Percentiles rank a stretch among this genome's conserved stretches.
Conservation (phyloP, 2,113 vertebrate genomes). For the Sturnira hondurensis region DNA sequence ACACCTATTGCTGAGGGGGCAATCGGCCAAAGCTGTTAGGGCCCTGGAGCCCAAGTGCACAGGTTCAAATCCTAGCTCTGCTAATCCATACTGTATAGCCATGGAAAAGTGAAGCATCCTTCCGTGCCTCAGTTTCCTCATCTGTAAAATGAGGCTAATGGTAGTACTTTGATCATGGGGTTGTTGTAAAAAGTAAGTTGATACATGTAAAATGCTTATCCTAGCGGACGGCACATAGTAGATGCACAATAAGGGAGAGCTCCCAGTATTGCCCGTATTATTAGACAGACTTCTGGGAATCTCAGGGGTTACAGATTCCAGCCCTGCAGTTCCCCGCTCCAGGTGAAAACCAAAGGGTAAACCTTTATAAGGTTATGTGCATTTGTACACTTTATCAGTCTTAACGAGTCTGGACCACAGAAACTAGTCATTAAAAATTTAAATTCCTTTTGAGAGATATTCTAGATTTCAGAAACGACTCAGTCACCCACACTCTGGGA, state of each 20-base stretch:
- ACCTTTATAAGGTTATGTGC: not conserved
- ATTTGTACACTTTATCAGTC: not conserved
- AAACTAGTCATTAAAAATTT: slow-evolving; percentile 10
- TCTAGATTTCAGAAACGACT: slow-evolving; percentile 53
- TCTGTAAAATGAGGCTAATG: not conserved
- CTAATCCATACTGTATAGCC: not conserved
- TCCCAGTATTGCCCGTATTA: not conserved
- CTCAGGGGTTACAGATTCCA: not conserved
- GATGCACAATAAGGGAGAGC: not conserved
- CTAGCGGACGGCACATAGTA: not conserved
- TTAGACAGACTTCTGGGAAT: not conserved
- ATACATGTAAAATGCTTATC: not conserved
- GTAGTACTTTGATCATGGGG: not conserved
- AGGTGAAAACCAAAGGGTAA: not conserved
- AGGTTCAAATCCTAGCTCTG: not conserved
- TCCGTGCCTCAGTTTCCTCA: not conserved
- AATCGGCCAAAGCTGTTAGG: not conserved
- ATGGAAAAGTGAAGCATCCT: not conserved
- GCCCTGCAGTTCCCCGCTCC: not conserved
- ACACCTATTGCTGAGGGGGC: not conserved
- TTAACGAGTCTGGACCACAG: not conserved
- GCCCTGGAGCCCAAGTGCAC: not conserved
- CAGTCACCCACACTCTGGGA: not conserved
- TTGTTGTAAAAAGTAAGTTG: not conserved
- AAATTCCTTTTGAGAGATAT: slow-evolving; percentile 45